Evolutionary conservation across 2,113 vertebrate species (phyloP), one percentile per base, ranked within the genome.

Genomic region (Ctenomys sociabilis): DNA sequence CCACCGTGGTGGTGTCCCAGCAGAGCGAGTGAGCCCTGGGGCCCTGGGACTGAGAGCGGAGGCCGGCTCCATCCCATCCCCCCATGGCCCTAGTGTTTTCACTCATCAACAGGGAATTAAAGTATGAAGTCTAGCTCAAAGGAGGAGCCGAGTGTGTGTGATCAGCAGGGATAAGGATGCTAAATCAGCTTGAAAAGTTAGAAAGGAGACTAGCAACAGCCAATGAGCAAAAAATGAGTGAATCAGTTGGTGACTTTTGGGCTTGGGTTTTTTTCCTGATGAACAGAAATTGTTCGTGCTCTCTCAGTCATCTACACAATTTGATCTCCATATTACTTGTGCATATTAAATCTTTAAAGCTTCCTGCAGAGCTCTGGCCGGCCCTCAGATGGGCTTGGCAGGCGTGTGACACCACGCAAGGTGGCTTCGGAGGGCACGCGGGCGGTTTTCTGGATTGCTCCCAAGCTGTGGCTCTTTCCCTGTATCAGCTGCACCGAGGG

Each of bases 51-150:
- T 28, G n/a, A 10, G 59, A 13, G 2, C 28, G 57, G 80, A 61
- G 81, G 52, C 12, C 3, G 13, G 19, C 30, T n/a, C 19, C 0
- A 1, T 9, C 0, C 43, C 43, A 1, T 2, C 1, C 30, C 21
- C 43, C 1, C 3, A 0, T 14, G 75, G 64, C 59, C 45, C 45
- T 52, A 52, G 52, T 12, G 10, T 52, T 52, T 52, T 52, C 52
- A 12, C 12, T 72, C 84, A 17, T n/a, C 16, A 52, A 0, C 21
- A 81, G 78, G 86, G 64, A 80, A 12, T 9, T 37, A 5, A 35
- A 77, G 66, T 26, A 63, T 4, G n/a, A 75, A 85, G 32, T 16
- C 8, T 0, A 3, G 40, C 5, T 49, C 21, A 40, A 72, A 86
- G 63, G n/a, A 43, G 52, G 82, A 61, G 72, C 12, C 2, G 4